These are phyloP conservation scores for Pyrochroa serraticornis DNA, from an alignment of 2,888 invertebrate species.

Conservation along the genomic window DNA sequence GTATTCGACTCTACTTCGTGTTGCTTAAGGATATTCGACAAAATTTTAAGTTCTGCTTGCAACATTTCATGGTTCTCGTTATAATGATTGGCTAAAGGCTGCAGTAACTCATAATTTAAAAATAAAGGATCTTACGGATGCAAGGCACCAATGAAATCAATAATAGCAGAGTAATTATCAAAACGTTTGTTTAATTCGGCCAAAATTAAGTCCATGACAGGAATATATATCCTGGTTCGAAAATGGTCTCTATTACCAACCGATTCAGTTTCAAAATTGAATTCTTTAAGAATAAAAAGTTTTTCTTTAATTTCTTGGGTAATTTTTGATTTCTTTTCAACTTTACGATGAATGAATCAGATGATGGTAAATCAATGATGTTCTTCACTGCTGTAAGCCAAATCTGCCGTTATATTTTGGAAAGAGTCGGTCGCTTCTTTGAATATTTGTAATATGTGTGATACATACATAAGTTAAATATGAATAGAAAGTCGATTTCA, in stretches of 20 bases:
- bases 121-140: not conserved
- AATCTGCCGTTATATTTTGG: constrained; percentile 12
- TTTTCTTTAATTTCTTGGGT: too few species aligned
- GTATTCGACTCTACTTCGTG: not conserved
- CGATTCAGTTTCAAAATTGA: too few species aligned
- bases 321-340: too few species aligned
- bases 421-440: constrained; percentile 21
- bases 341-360: too few species aligned
- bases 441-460: constrained; percentile 8
- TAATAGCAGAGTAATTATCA: not conserved
- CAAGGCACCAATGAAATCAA: not conserved
- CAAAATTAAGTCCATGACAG: not conserved
- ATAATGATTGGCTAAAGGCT: not conserved
- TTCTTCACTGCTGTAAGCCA: too few species aligned
- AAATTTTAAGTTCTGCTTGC: not conserved
- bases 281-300: too few species aligned
- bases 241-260: too few species aligned
- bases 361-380: too few species aligned
- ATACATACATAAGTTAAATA: constrained; percentile 17
- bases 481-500: constrained; percentile 18
- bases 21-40: too few species aligned
- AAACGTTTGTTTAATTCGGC: not conserved
- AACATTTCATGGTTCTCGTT: not conserved
- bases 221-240: too few species aligned
- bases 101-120: not conserved